Percentiles rank a stretch among this genome's conserved stretches.
Conservation (phyloP, 2,888 invertebrate species). For the Ecdyonurus torrentis region DNA sequence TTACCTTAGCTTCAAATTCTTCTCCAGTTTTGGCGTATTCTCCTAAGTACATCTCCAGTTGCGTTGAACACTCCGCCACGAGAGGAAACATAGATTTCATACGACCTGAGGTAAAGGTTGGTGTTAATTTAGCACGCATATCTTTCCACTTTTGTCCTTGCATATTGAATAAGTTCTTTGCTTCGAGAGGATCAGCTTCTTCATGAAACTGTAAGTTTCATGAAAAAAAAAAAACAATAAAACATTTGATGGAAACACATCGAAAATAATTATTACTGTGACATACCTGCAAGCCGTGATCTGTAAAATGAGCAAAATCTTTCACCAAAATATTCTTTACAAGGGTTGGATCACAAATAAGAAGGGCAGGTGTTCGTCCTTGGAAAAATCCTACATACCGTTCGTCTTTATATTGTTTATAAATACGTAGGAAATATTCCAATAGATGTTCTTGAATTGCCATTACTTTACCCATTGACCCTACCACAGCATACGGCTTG, state of each 20-base stretch:
- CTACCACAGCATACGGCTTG: conserved; percentile 10
- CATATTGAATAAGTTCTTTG: conserved; percentile 32
- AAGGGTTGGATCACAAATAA: conserved; percentile 12
- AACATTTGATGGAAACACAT: no score
- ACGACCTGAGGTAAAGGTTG: conserved; percentile 45
- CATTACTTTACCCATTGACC: conserved; percentile 8
- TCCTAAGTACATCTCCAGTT: conserved; percentile 23
- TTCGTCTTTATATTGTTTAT: conserved; percentile 6
- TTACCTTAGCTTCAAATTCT: conserved; percentile 6
- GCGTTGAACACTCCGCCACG: conserved; percentile 25
- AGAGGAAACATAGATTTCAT: conserved; percentile 45
- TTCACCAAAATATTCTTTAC: conserved; percentile 13
- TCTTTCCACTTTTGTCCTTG: conserved; percentile 20
- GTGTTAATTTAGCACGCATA: conserved; percentile 19
- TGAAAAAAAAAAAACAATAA: background rate
- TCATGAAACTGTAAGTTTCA: background rate
- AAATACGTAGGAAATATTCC: conserved; percentile 7
- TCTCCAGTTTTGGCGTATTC: background rate
- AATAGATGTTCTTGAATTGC: conserved; percentile 7
- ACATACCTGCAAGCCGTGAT: conserved; percentile 3
- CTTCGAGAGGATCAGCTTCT: conserved; percentile 17
- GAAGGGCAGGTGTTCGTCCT: conserved; percentile 11
- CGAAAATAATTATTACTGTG: no score
- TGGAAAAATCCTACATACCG: conserved; percentile 11
- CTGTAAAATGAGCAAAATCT: conserved; percentile 10